A percentile compares a stretch with the other conserved stretches of the same genome.
Conservation (phyloP, 2,113 vertebrate genomes). For the Megaptera novaeangliae region DNA sequence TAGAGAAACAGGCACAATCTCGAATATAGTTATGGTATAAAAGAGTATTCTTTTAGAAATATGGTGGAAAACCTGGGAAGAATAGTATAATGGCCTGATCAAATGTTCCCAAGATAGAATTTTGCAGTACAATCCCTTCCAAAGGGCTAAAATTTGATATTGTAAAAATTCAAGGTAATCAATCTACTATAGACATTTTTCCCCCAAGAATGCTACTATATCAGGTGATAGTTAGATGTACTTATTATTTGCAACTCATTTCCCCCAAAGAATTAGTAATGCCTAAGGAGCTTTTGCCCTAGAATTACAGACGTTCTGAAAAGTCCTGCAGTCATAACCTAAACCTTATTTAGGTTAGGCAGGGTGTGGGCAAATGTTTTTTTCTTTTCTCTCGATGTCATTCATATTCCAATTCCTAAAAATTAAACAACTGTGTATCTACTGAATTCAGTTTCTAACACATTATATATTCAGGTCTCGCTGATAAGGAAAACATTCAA, state of each 20-base stretch:
- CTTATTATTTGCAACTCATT: neutral
- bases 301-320: neutral
- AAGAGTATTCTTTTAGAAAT: constrained; percentile 62
- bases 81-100: neutral
- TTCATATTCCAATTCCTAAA: neutral
- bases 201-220: neutral
- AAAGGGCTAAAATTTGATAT: neutral
- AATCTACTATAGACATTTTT: neutral
- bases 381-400: neutral
- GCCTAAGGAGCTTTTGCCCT: neutral
- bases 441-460: neutral
- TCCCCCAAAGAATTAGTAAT: neutral
- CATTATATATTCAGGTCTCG: neutral
- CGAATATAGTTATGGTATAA: constrained; percentile 69
- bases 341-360: neutral
- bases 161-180: constrained; percentile 29
- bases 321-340: neutral
- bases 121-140: constrained; percentile 8
- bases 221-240: neutral
- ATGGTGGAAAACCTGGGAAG: constrained; percentile 34
- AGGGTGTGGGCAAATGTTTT: neutral
- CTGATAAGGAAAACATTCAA: neutral
- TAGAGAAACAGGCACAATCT: constrained; percentile 62
- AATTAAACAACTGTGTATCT: neutral
- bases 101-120: constrained; percentile 24